Percentiles rank a stretch among this genome's conserved stretches.
Evolutionary conservation across 2,113 vertebrate species (phyloP).

Genomic region (Lampris incognitus): DNA sequence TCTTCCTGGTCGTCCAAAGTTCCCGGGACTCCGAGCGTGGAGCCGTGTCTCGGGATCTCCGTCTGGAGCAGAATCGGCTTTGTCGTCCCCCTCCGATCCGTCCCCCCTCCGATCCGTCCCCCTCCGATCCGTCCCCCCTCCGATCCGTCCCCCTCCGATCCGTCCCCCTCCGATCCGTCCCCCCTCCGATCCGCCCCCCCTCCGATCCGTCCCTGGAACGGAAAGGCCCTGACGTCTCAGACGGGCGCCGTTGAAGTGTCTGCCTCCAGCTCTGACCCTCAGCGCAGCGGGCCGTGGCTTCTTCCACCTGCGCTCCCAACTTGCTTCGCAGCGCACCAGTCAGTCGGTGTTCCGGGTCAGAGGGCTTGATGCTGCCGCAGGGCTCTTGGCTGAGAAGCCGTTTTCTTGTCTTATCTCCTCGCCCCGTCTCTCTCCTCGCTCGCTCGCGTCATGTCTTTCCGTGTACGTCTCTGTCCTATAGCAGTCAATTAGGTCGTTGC

Average conservation of each 20-base stretch:
- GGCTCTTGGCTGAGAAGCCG: conserved; percentile 35
- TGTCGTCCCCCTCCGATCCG: conserved; percentile 34
- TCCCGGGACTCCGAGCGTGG: conserved; percentile 27
- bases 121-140: too few species aligned
- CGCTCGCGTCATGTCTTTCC: background rate
- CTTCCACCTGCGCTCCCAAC: conserved; percentile 32
- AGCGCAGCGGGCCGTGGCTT: conserved; percentile 12
- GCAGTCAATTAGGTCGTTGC: conserved; percentile 45
- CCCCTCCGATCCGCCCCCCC: too few species aligned
- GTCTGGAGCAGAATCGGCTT: conserved; percentile 48
- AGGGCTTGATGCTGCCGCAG: conserved; percentile 53
- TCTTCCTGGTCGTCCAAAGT: conserved; percentile 23
- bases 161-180: too few species aligned
- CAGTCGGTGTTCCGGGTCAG: conserved; percentile 43
- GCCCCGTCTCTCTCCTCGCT: background rate
- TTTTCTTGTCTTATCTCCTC: conserved; percentile 4
- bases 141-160: too few species aligned
- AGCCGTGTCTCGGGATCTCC: conserved; percentile 44
- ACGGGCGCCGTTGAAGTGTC: conserved; percentile 44
- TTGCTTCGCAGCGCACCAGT: conserved; percentile 57
- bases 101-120: too few species aligned
- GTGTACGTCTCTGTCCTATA: conserved; percentile 18
- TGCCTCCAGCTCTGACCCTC: conserved; percentile 47
- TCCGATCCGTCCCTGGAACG: conserved; percentile 31
- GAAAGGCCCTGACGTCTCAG: conserved; percentile 54